phyloP scores from a whole-genome alignment of 2,113 vertebrate genomes.

The Malurus alboscapulatus region DNA sequence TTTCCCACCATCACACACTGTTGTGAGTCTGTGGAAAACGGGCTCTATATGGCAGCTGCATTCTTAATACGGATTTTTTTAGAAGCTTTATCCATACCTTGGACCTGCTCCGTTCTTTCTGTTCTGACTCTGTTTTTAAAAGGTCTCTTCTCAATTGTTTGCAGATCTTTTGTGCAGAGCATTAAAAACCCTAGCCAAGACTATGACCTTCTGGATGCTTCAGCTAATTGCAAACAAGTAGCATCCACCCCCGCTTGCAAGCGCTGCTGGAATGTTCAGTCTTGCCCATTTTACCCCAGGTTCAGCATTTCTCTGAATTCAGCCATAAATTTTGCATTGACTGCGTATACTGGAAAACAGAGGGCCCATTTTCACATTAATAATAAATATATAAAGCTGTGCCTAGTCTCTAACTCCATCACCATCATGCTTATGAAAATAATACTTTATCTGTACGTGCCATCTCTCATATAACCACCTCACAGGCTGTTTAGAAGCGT shows the following conservation, averaged over 20 bases:
- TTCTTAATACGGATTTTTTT: conserved; percentile 31
- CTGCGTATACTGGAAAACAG: conserved; percentile 4
- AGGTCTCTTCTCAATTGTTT: conserved; percentile 7
- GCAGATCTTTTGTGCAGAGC: background rate
- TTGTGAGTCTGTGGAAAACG: conserved; percentile 17
- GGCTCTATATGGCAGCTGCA: background rate
- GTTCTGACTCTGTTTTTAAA: conserved; percentile 9
- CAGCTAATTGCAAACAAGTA: conserved; percentile 52
- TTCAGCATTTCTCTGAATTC: conserved; percentile 42
- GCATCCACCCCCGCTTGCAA: background rate
- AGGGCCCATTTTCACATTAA: conserved; percentile 51
- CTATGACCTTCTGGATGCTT: conserved; percentile 33
- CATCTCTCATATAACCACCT: conserved; percentile 1
- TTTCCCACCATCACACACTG: background rate
- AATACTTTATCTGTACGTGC: background rate
- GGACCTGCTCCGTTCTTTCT: conserved; percentile 2
- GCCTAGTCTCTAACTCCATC: conserved; percentile 28
- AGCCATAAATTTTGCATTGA: conserved; percentile 51
- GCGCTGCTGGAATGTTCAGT: background rate
- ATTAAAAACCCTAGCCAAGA: conserved; percentile 31
- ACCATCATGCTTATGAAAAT: conserved; percentile 1
- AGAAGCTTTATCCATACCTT: conserved; percentile 7
- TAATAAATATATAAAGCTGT: conserved; percentile 50
- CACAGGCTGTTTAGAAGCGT: background rate
- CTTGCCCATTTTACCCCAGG: conserved; percentile 20